phyloP scores from a whole-genome alignment of 2,113 vertebrate species.

The Thalassarche chlororhynchos region DNA sequence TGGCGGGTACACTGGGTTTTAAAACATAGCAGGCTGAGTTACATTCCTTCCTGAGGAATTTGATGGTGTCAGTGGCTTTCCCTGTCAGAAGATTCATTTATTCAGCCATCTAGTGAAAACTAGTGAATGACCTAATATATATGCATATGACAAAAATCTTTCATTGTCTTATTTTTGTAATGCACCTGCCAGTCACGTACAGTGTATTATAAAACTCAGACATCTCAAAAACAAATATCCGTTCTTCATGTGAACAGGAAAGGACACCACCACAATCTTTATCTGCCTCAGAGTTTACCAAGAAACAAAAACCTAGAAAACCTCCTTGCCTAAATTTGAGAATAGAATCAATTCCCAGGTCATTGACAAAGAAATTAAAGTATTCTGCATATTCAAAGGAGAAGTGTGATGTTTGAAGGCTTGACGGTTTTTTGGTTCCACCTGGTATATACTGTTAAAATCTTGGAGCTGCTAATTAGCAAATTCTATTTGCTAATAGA shows the following conservation, averaged over 20 bases:
- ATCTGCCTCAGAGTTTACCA: neutral
- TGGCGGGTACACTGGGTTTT: no score
- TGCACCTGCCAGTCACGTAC: neutral
- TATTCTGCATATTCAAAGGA: neutral
- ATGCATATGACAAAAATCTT: neutral
- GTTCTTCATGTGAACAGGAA: neutral
- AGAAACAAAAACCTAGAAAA: neutral
- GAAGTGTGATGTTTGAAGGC: neutral
- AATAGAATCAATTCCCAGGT: neutral
- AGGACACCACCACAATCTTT: neutral
- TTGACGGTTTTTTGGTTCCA: neutral
- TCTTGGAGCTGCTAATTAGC: neutral
- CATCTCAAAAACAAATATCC: neutral
- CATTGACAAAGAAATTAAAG: neutral
- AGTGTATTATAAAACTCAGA: neutral
- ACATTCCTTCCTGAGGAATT: neutral
- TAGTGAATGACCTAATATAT: neutral
- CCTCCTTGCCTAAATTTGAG: neutral
- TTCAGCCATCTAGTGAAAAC: neutral
- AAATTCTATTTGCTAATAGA: neutral
- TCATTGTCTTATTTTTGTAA: neutral
- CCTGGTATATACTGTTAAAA: neutral
- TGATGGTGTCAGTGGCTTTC: neutral
- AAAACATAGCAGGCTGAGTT: neutral
- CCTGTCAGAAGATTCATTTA: neutral